Evolutionary conservation across 2,797 vertebrate species (phyloP).

Genomic region (Lindbergichthys nudifrons): DNA sequence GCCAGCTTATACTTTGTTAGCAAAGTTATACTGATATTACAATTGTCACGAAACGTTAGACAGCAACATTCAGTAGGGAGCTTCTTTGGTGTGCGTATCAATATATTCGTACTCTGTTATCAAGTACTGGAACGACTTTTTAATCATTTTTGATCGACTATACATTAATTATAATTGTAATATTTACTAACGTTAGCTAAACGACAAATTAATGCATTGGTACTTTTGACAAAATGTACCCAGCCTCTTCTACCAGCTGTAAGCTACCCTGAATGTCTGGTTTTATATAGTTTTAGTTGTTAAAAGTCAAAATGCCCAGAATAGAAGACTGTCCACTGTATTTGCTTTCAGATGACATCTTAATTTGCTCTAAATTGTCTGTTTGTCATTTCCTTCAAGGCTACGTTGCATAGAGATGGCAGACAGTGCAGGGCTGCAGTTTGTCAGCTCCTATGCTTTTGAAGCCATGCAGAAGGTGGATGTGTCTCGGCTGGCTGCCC

Average conservation of each 20-base stretch:
- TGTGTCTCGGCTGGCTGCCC: slow-evolving; percentile 90
- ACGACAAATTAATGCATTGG: fast-evolving
- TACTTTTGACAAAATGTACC: no score
- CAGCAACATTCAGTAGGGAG: no score
- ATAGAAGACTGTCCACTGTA: neutral
- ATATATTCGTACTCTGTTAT: no score
- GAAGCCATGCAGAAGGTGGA: slow-evolving; percentile 99
- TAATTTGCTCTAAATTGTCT: neutral
- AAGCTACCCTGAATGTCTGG: neutral
- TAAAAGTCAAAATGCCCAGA: neutral
- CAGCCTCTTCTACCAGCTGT: neutral
- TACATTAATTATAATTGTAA: neutral
- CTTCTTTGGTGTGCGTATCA: no score
- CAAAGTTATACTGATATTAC: neutral
- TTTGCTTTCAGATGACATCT: neutral
- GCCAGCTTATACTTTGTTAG: neutral
- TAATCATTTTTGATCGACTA: no score
- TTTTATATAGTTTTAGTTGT: neutral
- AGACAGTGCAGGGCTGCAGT: slow-evolving; percentile 90
- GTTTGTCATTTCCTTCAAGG: neutral
- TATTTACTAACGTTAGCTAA: neutral
- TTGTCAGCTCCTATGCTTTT: slow-evolving; percentile 94
- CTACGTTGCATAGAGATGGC: slow-evolving; percentile 80
- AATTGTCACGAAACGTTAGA: no score
- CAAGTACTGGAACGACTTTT: no score